Evolutionary conservation across 2,888 invertebrate genomes (phyloP).

Genomic region (Fragum sueziense): DNA sequence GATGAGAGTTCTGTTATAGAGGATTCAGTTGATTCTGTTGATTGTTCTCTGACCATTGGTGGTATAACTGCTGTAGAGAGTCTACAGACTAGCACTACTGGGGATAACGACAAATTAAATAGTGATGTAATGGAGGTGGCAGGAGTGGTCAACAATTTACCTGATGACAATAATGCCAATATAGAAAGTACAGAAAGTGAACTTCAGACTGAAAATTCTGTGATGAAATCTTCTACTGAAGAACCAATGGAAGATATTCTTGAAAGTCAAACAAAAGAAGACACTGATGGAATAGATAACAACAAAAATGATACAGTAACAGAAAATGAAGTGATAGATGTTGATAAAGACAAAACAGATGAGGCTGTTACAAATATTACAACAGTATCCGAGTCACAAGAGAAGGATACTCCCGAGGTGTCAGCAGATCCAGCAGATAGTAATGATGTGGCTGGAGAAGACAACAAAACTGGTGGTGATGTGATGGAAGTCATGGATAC

Average conservation of each 20-base stretch:
- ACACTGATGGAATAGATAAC: background rate
- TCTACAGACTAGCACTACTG: background rate
- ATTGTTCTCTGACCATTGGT: too few species aligned
- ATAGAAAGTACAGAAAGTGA: too few species aligned
- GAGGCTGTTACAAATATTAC: background rate
- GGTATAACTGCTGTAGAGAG: background rate
- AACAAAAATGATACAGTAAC: background rate
- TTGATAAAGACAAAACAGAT: background rate
- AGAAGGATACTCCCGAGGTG: background rate
- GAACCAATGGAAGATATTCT: too few species aligned
- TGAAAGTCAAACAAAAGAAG: too few species aligned
- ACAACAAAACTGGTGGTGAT: background rate
- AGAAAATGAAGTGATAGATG: background rate
- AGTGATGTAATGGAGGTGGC: background rate
- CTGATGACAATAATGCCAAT: too few species aligned
- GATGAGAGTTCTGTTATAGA: too few species aligned
- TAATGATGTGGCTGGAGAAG: background rate
- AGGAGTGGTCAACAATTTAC: too few species aligned
- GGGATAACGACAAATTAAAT: too few species aligned
- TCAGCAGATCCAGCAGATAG: background rate
- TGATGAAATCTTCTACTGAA: too few species aligned
- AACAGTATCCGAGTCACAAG: background rate
- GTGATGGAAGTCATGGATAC: background rate
- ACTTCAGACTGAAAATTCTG: too few species aligned
- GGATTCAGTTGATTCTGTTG: too few species aligned